Evolutionary conservation across 2,797 vertebrate genomes (phyloP).

Genomic region (Gymnopithys bicolor): DNA sequence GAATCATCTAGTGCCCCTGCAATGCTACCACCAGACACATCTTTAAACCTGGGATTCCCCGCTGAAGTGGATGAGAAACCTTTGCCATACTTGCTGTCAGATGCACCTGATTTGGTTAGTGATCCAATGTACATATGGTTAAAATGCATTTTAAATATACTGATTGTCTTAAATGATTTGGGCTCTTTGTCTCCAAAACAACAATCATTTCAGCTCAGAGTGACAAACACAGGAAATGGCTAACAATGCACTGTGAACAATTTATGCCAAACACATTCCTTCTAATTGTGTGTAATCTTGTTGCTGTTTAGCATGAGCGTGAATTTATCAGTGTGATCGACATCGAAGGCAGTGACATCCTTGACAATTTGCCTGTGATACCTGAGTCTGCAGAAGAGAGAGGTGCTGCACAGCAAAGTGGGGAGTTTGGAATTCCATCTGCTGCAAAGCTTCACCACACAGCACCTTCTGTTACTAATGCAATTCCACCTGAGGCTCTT

Average conservation of each 20-base stretch:
- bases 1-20: constrained; percentile 54
- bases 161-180: not conserved
- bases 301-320: constrained; percentile 52
- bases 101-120: constrained; percentile 61
- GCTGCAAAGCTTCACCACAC: constrained; percentile 77
- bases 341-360: constrained; percentile 77
- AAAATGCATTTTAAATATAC: not conserved
- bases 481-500: not conserved
- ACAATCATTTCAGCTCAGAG: not conserved
- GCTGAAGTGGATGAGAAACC: constrained; percentile 33
- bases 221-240: not conserved
- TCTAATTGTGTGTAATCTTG: not conserved
- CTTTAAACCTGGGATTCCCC: constrained; percentile 58
- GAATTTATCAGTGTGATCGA: constrained; percentile 85
- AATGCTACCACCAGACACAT: constrained; percentile 53
- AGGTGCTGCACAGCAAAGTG: not conserved
- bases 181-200: not conserved
- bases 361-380: constrained; percentile 66
- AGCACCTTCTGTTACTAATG: constrained; percentile 73
- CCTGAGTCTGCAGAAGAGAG: not conserved
- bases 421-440: constrained; percentile 60
- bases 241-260: not conserved
- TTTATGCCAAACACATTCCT: not conserved
- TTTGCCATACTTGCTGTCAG: not conserved
- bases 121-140: not conserved